Conservation (phyloP, 2,113 vertebrate genomes). For the Gambusia affinis region DNA sequence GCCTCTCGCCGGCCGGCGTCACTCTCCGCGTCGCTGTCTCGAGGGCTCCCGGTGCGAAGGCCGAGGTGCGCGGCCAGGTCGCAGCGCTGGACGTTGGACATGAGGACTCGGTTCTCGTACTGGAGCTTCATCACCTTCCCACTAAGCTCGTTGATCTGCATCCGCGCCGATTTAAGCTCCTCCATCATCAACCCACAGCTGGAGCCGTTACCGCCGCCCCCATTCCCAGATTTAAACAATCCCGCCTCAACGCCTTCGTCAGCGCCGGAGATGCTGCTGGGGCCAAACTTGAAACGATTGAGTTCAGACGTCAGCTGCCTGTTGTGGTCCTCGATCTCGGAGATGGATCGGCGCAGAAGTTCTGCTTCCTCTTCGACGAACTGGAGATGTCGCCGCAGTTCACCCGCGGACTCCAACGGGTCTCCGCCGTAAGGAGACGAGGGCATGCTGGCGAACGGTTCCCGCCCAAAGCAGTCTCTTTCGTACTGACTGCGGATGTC, state of each 20-base stretch:
- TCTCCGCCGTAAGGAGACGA: constrained; percentile 90
- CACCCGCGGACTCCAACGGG: constrained; percentile 86
- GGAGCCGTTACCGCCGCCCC: constrained; percentile 46
- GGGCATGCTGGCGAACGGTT: constrained; percentile 89
- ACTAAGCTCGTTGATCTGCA: constrained; percentile 92
- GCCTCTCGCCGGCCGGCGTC: constrained; percentile 85
- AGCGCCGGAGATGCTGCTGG: constrained; percentile 73
- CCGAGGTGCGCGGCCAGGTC: constrained; percentile 90
- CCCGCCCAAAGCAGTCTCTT: constrained; percentile 87
- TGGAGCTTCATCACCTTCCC: constrained; percentile 96
- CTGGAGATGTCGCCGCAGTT: constrained; percentile 93
- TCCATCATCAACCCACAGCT: constrained; percentile 81
- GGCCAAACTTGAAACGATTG: constrained; percentile 93
- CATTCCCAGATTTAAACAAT: constrained; percentile 59
- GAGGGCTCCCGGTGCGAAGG: constrained; percentile 84
- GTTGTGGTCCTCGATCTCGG: constrained; percentile 97
- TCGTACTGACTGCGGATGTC: constrained; percentile 93
- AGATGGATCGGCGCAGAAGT: constrained; percentile 91
- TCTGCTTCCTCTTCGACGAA: constrained; percentile 98
- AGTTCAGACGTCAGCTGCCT: constrained; percentile 91
- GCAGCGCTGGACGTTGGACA: constrained; percentile 91
- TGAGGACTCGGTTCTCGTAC: constrained; percentile 93
- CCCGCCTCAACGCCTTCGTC: constrained; percentile 66
- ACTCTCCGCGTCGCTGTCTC: constrained; percentile 88
- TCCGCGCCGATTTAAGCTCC: constrained; percentile 88